Base-by-base conservation (phyloP, 2,797 vertebrate genomes). In the Trachops cirrhosus region DNA sequence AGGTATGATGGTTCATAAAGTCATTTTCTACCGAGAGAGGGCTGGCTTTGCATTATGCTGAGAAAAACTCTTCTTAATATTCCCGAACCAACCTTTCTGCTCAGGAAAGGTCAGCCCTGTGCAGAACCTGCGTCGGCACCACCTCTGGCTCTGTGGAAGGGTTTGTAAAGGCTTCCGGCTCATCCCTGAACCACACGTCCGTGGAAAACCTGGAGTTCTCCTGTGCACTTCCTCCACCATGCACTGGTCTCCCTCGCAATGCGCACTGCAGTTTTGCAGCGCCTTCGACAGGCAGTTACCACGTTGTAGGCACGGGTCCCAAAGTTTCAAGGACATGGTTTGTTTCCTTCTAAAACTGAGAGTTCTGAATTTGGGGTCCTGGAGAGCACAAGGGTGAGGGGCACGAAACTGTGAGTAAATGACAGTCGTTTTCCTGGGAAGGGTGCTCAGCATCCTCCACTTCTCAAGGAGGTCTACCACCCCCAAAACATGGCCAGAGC, bases 61-160 rank as follows among this genome's bases (percentile, higher is more conserved):
- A 96, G 86, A 39, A 68, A 93, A 91, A 73, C 0, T 18, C 86
- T 94, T 89, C 88, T 97, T 97, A 83, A 86, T 86, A 97, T 97
- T 96, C 89, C 57, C 6, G 14, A 79, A 34, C 62, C 86, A 73
- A 67, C 59, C 46, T 91, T 89, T 75, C 82, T 10, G 68, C 82
- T 84, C 46, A 11, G 24, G 75, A 96, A 91, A 95, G 93, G 71
- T 70, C 32, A 0, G 71, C 57, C 79, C 22, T 32, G 3, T 1
- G 52, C 26, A 59, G 62, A 86, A 37, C n/a, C 46, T 68, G n/a
- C 16, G 57, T 41, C 73, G 37, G 64, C 1, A 1, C 22, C 52
- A 26, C 22, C 22, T 85, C 79, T 34, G 15, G 54, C n/a, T 64
- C 78, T 26, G 44, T 0, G 2, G 71, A 82, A 79, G 46, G 18